Conservation (phyloP, 1,140 invertebrate species). For the Aphelinus atriplicis region DNA sequence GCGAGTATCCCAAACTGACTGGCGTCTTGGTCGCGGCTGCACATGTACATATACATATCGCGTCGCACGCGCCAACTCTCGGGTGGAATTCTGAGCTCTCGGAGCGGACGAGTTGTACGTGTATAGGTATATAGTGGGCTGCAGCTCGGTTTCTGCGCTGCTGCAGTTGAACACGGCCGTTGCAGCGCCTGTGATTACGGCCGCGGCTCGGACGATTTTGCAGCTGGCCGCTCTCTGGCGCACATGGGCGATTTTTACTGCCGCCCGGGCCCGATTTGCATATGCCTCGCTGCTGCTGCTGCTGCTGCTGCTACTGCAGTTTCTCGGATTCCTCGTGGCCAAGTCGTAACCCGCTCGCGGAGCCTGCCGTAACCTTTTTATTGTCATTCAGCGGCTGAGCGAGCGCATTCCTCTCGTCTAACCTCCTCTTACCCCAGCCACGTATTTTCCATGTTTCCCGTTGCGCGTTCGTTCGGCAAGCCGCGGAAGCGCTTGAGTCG, state of each 20-base stretch:
- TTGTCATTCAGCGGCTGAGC: not conserved
- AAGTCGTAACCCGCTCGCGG: not conserved
- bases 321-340: conserved; percentile 11
- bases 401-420: not conserved
- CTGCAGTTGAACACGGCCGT: not conserved
- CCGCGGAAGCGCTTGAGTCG: too few species aligned
- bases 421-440: not conserved
- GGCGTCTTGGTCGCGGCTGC: too few species aligned
- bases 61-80: not conserved
- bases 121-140: not conserved
- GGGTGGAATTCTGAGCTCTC: too few species aligned
- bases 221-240: not conserved
- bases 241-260: conserved; percentile 18
- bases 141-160: not conserved
- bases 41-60: not conserved
- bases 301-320: not conserved
- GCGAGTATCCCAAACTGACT: too few species aligned
- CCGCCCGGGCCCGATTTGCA: not conserved
- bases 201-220: not conserved
- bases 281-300: too few species aligned
- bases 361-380: not conserved
- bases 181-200: not conserved
- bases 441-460: not conserved
- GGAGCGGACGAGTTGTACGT: not conserved
- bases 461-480: too few species aligned